Conservation (phyloP, 2,888 invertebrate genomes). For the Macrophya annulata region DNA sequence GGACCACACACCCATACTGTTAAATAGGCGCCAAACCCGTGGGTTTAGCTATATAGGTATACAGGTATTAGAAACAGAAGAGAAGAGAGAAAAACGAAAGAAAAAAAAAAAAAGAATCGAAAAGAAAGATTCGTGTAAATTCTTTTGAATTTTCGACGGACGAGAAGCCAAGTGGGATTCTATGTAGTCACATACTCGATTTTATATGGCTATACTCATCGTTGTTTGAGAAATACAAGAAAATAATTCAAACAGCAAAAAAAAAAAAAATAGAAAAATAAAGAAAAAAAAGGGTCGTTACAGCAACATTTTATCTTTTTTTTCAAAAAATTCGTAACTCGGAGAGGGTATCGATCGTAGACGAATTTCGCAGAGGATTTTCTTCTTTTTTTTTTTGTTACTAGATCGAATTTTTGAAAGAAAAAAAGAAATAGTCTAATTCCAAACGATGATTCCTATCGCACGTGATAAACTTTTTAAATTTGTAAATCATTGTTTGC, state of each 20-base stretch:
- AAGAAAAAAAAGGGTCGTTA: not conserved
- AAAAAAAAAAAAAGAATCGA: not conserved
- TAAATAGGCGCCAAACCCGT: constrained; percentile 6
- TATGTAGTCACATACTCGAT: constrained; percentile 34
- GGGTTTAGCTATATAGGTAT: not conserved
- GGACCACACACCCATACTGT: constrained; percentile 9
- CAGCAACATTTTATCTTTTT: not conserved
- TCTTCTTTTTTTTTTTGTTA: not conserved
- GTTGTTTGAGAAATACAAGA: not conserved
- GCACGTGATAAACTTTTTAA: not conserved
- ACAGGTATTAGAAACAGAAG: not conserved
- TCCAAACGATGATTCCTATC: not conserved
- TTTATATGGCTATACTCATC: constrained; percentile 7
- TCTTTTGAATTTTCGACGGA: not conserved
- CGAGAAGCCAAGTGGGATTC: constrained; percentile 31
- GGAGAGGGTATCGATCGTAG: not conserved
- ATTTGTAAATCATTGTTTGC: not conserved
- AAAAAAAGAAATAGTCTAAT: not conserved
- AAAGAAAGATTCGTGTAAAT: not conserved
- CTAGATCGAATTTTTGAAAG: not conserved
- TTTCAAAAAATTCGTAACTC: not conserved
- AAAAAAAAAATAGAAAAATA: too few species aligned
- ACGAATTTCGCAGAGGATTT: not conserved
- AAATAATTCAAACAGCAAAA: not conserved
- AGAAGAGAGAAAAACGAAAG: not conserved